Conservation (phyloP, 2,888 invertebrate genomes). For the Octonoba sinensis region DNA sequence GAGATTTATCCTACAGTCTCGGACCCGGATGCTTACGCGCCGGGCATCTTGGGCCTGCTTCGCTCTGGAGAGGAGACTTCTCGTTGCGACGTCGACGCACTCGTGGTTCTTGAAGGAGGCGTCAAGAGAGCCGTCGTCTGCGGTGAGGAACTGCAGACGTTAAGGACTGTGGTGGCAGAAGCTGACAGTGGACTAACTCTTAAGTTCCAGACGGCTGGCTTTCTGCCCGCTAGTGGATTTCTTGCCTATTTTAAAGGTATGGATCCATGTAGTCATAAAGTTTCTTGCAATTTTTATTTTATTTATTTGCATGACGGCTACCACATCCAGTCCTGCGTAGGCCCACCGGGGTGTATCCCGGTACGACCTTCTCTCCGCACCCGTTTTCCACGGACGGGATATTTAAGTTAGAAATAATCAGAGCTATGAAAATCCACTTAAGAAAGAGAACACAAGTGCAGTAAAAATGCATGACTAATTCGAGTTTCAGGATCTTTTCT, state of each 20-base stretch:
- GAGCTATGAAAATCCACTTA: no score
- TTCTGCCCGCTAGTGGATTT: constrained; percentile 77
- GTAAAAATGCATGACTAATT: no score
- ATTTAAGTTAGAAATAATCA: no score
- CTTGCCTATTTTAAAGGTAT: constrained; percentile 78
- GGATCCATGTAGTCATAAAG: constrained; percentile 65
- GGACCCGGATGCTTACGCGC: constrained; percentile 18
- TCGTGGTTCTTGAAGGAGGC: constrained; percentile 60
- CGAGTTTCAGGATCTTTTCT: no score
- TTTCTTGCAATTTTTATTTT: no score
- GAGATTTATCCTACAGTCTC: constrained; percentile 34
- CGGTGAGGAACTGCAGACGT: constrained; percentile 52
- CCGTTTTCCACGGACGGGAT: no score
- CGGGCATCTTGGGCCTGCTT: constrained; percentile 3
- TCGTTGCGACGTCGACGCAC: constrained; percentile 67
- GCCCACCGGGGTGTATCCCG: no score
- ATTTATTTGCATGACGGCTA: no score
- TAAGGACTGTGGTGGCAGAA: constrained; percentile 63
- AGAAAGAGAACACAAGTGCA: no score
- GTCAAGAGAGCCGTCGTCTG: constrained; percentile 64
- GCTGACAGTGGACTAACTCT: constrained; percentile 67
- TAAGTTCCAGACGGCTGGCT: constrained; percentile 73
- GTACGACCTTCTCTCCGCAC: no score
- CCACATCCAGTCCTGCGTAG: no score
- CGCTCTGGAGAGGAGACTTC: background rate